Base-by-base conservation (phyloP, 2,113 vertebrate genomes). In the Sarotherodon lohbergeri region DNA sequence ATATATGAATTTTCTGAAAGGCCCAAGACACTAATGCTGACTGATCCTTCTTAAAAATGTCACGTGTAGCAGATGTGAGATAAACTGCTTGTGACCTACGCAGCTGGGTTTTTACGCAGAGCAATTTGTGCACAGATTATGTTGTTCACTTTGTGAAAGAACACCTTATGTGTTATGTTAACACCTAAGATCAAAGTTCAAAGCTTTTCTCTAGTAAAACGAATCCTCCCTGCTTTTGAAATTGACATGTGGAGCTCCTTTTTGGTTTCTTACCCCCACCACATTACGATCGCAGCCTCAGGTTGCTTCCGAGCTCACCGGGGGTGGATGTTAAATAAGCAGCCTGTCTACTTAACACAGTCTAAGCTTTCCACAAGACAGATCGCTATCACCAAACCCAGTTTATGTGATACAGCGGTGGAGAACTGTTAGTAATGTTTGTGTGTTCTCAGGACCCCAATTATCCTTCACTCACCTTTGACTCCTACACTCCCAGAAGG, bases 321-420 rank as follows among this genome's bases (percentile, higher is more conserved):
- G 78, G 68, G 27, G 39, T 57, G 39, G 66, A 87, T 80, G 80
- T 86, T 85, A 91, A 93, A 93, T 87, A 91, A 92, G 83, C 92
- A 86, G 73, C 52, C 48, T 76, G 59, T 90, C 90, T 57, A 68
- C 56, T 92, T 89, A 81, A 27, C 34, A 2, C 39, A 43, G 36
- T 81, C 29, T 41, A 56, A 89, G 68, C 39, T 83, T 82, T 89
- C 82, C 55, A 41, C 68, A 61, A 84, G 80, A 81, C 50, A 91
- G 87, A 89, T 90, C 41, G 2, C 46, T 88, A 86, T 91, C 84
- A 80, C 52, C 50, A 86, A 84, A 55, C 22, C 56, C 16, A 59
- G 59, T 36, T 36, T 41, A 85, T 32, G 34, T 71, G 39, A 10
- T 12, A 52, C 14, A n/a, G 59, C 19, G 5, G n/a, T 46, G 43